Percentiles rank a stretch among this genome's conserved stretches.
Evolutionary conservation across 2,888 invertebrate genomes (phyloP).

Genomic region (Rhynchonema sp.): DNA sequence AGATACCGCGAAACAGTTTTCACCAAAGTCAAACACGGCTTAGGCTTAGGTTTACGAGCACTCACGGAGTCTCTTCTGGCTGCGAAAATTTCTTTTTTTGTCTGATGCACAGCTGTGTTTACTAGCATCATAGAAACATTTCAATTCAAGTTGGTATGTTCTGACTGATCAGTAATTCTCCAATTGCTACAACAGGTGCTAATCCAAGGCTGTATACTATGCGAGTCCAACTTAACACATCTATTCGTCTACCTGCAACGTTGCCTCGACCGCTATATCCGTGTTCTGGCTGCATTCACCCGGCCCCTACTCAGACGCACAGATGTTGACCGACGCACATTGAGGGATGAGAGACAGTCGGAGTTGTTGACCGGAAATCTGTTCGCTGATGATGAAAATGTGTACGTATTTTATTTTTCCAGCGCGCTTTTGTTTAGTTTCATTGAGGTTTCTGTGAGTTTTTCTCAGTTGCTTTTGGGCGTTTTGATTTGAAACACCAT

Average conservation of each 20-base stretch:
- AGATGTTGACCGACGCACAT: slow-evolving; percentile 11
- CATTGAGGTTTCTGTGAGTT: no score
- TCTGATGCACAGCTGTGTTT: not conserved
- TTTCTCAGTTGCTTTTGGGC: no score
- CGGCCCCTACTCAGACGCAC: not conserved
- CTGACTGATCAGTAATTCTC: no score
- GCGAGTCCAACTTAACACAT: slow-evolving; percentile 39
- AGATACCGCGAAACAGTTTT: no score
- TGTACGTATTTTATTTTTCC: not conserved
- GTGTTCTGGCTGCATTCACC: slow-evolving; percentile 24
- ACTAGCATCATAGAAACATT: slow-evolving; percentile 13
- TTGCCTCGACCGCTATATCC: slow-evolving; percentile 42
- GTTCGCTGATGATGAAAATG: not conserved
- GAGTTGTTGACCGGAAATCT: slow-evolving; percentile 1
- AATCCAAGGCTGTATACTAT: slow-evolving; percentile 47
- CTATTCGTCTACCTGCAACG: slow-evolving; percentile 40
- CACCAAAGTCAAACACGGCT: no score
- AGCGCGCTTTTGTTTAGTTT: not conserved
- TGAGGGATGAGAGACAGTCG: not conserved
- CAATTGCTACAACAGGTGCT: slow-evolving; percentile 37
- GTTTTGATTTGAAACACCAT: no score
- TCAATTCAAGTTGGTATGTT: slow-evolving; percentile 2
- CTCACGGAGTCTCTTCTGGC: no score
- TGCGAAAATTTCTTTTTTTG: slow-evolving; percentile 15
- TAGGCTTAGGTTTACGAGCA: no score